Evolutionary conservation across 1,140 invertebrate genomes (phyloP).

Genomic region (Coelopa frigida): DNA sequence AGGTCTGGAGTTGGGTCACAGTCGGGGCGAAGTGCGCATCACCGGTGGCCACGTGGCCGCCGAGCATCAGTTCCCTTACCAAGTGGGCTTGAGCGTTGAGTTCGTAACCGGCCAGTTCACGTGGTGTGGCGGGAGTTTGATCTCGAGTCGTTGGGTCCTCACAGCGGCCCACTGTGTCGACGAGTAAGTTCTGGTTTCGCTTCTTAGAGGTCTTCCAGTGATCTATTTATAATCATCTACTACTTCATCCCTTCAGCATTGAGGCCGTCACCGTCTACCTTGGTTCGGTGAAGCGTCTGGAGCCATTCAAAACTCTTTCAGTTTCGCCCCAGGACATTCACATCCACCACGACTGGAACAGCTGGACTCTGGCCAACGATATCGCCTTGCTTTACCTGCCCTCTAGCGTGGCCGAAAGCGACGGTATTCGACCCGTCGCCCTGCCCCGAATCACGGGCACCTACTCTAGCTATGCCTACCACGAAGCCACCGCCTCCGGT

Average conservation of each 20-base stretch:
- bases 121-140: slow-evolving; percentile 50
- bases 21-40: slow-evolving; percentile 28
- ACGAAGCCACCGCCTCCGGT: slow-evolving; percentile 28
- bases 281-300: not conserved
- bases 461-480: slow-evolving; percentile 21
- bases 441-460: slow-evolving; percentile 18
- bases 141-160: slow-evolving; percentile 49
- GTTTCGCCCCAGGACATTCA: slow-evolving; percentile 15
- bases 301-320: not conserved
- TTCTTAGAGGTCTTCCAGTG: not conserved
- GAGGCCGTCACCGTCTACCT: slow-evolving; percentile 3
- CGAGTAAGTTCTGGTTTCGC: too few species aligned
- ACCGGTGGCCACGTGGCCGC: slow-evolving; percentile 27
- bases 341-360: slow-evolving; percentile 46
- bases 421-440: slow-evolving; percentile 20
- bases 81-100: slow-evolving; percentile 34
- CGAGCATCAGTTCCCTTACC: slow-evolving; percentile 39
- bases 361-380: slow-evolving; percentile 43
- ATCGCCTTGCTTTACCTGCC: slow-evolving; percentile 48
- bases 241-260: not conserved
- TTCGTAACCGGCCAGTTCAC: slow-evolving; percentile 13
- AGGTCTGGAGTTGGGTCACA: not conserved
- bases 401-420: slow-evolving; percentile 15
- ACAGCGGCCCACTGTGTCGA: slow-evolving; percentile 53
- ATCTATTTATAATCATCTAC: not conserved